phyloP scores from a whole-genome alignment of 2,888 invertebrate genomes.

The Calephelis perditalis region DNA sequence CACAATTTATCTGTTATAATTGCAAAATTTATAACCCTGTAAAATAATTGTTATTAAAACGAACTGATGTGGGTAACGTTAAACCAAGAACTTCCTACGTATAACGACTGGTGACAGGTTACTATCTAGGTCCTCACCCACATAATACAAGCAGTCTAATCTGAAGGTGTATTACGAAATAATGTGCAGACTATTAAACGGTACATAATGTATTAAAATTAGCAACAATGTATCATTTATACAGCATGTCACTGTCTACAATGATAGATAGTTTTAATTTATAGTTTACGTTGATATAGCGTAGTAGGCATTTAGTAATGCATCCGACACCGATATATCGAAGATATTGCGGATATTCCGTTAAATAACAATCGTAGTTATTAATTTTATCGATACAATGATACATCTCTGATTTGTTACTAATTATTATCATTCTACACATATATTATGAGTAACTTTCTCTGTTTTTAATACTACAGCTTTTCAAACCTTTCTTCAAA shows the following conservation, averaged over 20 bases:
- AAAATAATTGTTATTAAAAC: background rate
- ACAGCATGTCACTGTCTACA: slow-evolving; percentile 5
- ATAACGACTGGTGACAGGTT: slow-evolving; percentile 24
- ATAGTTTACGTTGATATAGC: background rate
- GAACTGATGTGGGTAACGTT: background rate
- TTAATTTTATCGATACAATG: too few species aligned
- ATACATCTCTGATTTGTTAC: too few species aligned
- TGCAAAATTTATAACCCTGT: too few species aligned
- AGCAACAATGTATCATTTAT: slow-evolving; percentile 12
- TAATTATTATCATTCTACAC: too few species aligned
- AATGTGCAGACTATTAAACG: slow-evolving; percentile 24
- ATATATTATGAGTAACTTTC: too few species aligned
- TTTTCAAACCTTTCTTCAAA: too few species aligned
- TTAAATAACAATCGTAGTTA: too few species aligned
- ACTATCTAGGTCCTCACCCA: slow-evolving; percentile 40
- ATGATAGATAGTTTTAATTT: slow-evolving; percentile 11
- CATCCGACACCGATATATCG: too few species aligned
- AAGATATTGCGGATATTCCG: too few species aligned
- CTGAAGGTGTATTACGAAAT: slow-evolving; percentile 36
- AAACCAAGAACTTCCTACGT: slow-evolving; percentile 30
- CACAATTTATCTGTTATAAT: too few species aligned
- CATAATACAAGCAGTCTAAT: slow-evolving; percentile 29
- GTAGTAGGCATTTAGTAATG: too few species aligned
- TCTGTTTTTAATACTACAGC: too few species aligned
- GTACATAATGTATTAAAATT: slow-evolving; percentile 11